Evolutionary conservation across 2,888 invertebrate species (phyloP), one percentile per base, ranked within the genome.

Genomic region (Dorcus hopei): DNA sequence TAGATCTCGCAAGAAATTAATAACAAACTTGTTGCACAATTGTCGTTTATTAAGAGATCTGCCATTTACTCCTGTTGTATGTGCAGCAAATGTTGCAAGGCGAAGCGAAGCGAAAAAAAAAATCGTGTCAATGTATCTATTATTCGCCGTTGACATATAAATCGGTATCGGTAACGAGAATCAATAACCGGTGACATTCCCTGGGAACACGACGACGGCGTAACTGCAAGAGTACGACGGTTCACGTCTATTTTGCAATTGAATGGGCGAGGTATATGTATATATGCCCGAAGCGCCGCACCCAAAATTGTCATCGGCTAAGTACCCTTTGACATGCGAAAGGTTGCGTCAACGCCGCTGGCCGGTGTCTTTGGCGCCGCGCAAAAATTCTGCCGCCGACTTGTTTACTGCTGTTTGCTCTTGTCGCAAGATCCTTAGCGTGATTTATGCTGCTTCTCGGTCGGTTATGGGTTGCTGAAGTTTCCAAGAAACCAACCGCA

Each of bases 301-400:
- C 75, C 75, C 72, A 59, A 60, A 62, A 33, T 33, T 63, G 69
- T 70, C 69, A 66, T 61, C 65, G 69, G 66, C 71, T 72, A 71
- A 74, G 72, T 74, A 74, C 73, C 73, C 74, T 73, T 70, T 72
- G 72, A 74, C 74, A 74, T 72, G 71, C 61, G 58, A 63, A 26
- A 41, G 49, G 38, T 54, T 54, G 33, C 54, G 49, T 49, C 54
- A 54, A 42, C 9, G 19, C 47, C 33, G 16, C 39, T 41, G 52
- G 62, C 55, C 62, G 58, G 60, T 63, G 42, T 49, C 54, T 48
- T 54, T 54, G 16, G 14, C 26, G 23, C 49, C 33, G 52, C 7
- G 33, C 23, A 42, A 33, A 33, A 33, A 33, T 33, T 7, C 26
- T 33, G 26, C 26, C 26, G 26, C 26, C 26, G 26, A 33, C 26